Base-by-base conservation (phyloP, 2,113 vertebrate species). In the Ornithorhynchus anatinus region DNA sequence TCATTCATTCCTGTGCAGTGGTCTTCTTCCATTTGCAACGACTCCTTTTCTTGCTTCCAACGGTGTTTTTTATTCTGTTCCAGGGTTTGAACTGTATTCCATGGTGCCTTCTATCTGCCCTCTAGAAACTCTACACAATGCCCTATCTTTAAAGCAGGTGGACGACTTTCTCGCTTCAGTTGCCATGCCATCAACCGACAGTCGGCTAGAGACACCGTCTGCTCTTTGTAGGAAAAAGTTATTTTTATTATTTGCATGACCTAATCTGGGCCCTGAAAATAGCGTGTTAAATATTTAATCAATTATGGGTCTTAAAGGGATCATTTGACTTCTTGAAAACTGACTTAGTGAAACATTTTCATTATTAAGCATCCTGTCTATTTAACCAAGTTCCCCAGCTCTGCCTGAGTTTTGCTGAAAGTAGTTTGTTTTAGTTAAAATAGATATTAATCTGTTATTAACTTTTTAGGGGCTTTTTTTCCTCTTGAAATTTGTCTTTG, bases 31-130 rank as follows among this genome's bases (percentile, higher is more conserved):
- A 19, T 25, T 45, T 72, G 51, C 71, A 72, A 61, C 75, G 23
- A 8, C 62, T 2, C 35, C 56, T 84, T 82, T 69, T 36, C 7
- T 53, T 57, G 35, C 27, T 47, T 60, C 69, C 79, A 78, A 48
- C 73, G 85, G 87, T 65, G 44, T 39, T 69, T 59, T 70, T 75
- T 29, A 75, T 81, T 81, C 80, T 88, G 47, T 89, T 87, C 5
- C 72, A 95, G 94, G 94, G 57, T 97, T 96, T 91, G 96, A 96
- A 90, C 85, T 97, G 22, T 97, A 97, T 86, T 97, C 96, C 74
- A 97, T 97, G 96, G 96, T 97, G 76, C 96, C 96, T 71, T 97
- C 96, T 57, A 97, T 97, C 77, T 97, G 96, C 69, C 96, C 96
- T 54, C 84, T 97, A 85, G 96, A 97, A 92, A 97, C 96, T 10